Evolutionary conservation across 1,140 invertebrate genomes (phyloP).

Genomic region (Nymphalis io): DNA sequence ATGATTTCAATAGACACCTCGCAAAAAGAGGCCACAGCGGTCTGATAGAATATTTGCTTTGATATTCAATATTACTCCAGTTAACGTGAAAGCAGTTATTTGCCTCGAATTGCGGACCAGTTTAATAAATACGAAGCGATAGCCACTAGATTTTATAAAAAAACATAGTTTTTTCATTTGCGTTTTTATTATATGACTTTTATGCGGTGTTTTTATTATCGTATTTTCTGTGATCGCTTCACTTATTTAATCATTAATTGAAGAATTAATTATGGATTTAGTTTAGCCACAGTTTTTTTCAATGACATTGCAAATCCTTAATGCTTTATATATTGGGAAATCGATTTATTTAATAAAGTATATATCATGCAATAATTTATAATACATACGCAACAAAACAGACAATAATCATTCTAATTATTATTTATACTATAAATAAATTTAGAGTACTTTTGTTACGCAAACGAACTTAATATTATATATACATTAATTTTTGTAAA

Average conservation of each 20-base stretch:
- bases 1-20: conserved; percentile 38
- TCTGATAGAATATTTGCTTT: conserved; percentile 33
- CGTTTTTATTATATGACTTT: conserved; percentile 13
- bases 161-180: conserved; percentile 13
- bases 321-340: too few relatives aligned
- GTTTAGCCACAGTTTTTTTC: too few relatives aligned
- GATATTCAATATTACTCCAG: conserved; percentile 36
- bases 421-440: too few relatives aligned
- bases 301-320: too few relatives aligned
- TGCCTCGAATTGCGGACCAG: conserved; percentile 22
- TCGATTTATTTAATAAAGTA: too few relatives aligned
- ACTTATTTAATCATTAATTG: background rate
- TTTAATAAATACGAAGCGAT: conserved; percentile 35
- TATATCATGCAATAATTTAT: too few relatives aligned
- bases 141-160: conserved; percentile 29
- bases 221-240: background rate
- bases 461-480: background rate
- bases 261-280: too few relatives aligned
- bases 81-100: conserved; percentile 32
- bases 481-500: conserved; percentile 2
- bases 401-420: too few relatives aligned
- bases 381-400: too few relatives aligned
- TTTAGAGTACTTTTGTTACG: background rate
- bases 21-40: conserved; percentile 31
- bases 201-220: conserved; percentile 1